These are phyloP conservation scores for Pipistrellus pygmaeus DNA, from an alignment of 2,797 vertebrate species.

Conservation along the genomic window DNA sequence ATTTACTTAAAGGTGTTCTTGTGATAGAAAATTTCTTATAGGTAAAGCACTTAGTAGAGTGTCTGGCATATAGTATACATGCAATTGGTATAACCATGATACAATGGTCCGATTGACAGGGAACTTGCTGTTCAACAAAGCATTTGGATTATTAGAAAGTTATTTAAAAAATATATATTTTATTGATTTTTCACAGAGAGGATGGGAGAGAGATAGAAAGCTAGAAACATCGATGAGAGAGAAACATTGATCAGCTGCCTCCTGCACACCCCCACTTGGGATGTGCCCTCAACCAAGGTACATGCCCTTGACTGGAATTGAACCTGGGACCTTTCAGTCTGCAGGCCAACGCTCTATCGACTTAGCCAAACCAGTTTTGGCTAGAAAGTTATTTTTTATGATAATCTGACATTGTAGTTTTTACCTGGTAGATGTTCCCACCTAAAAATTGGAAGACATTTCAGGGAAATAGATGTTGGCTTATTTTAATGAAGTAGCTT, in stretches of 20 bases:
- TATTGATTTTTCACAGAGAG: too few species aligned
- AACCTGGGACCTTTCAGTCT: too few species aligned
- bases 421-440: slow-evolving; percentile 14
- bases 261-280: too few species aligned
- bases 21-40: not conserved
- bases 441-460: slow-evolving; percentile 51
- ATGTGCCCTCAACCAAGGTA: too few species aligned
- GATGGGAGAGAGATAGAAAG: too few species aligned
- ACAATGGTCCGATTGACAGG: not conserved
- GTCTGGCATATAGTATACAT: not conserved
- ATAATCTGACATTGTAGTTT: not conserved
- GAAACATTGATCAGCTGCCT: too few species aligned
- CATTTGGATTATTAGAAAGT: slow-evolving; percentile 28
- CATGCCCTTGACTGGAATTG: too few species aligned
- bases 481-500: slow-evolving; percentile 38
- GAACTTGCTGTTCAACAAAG: not conserved
- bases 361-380: too few species aligned
- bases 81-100: not conserved
- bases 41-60: not conserved
- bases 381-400: slow-evolving; percentile 21
- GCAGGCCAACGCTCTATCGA: too few species aligned
- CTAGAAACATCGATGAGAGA: too few species aligned
- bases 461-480: not conserved
- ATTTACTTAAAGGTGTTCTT: not conserved
- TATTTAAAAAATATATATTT: too few species aligned